phyloP scores from a whole-genome alignment of 2,113 vertebrate genomes.

The Regulus satrapa region DNA sequence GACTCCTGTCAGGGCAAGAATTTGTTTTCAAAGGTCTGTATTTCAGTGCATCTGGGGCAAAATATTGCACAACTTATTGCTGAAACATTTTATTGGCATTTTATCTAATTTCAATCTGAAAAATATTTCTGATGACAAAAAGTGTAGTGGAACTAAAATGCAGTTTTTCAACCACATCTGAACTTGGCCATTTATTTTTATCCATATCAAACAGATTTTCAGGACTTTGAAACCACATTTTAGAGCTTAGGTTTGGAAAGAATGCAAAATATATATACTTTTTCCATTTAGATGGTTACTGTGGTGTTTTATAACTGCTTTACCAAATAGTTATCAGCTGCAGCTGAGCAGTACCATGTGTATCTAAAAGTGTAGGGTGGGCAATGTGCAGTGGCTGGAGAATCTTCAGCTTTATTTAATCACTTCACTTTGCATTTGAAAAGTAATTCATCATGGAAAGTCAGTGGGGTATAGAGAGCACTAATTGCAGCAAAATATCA shows the following conservation, averaged over 20 bases:
- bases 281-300: neutral
- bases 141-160: neutral
- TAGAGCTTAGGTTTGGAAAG: neutral
- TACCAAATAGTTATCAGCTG: neutral
- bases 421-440: constrained; percentile 83
- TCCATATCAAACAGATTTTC: neutral
- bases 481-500: constrained; percentile 83
- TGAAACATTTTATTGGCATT: neutral
- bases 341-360: neutral
- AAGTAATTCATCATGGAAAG: constrained; percentile 83
- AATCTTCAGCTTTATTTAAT: constrained; percentile 80
- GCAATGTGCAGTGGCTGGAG: constrained; percentile 61
- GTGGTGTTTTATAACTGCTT: neutral
- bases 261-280: neutral
- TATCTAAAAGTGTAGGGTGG: constrained; percentile 32
- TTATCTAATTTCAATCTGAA: neutral
- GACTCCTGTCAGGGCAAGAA: neutral
- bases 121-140: neutral
- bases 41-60: neutral
- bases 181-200: neutral
- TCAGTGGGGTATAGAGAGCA: constrained; percentile 80
- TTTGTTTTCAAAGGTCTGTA: neutral
- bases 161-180: neutral
- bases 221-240: neutral
- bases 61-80: neutral